A percentile compares a stretch with the other conserved stretches of the same genome.
Evolutionary conservation across 1,140 invertebrate genomes (phyloP).

Genomic region (Aphaenogaster rudis): DNA sequence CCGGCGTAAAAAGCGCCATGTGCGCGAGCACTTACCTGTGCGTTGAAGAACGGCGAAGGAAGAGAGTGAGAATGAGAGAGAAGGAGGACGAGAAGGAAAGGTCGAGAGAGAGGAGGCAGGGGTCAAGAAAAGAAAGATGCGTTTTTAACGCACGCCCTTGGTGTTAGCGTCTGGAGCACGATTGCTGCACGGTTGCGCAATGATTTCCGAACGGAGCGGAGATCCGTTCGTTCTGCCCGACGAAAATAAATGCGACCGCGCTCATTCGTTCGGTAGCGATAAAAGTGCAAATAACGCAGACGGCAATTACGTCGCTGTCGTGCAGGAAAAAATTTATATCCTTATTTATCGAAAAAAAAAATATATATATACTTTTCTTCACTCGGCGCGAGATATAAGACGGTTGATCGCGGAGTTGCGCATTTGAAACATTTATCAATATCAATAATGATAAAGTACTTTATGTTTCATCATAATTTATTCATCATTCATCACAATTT

Average conservation of each 20-base stretch:
- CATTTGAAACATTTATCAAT: not conserved
- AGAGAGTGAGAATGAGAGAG: not conserved
- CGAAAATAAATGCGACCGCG: constrained; percentile 11
- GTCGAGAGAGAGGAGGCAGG: constrained; percentile 4
- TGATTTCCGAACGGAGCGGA: constrained; percentile 41
- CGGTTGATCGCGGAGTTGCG: not conserved
- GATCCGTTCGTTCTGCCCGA: constrained; percentile 22
- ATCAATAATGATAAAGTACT: not conserved
- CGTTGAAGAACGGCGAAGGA: not conserved
- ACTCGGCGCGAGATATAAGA: not conserved
- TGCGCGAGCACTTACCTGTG: constrained; percentile 42
- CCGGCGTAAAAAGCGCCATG: constrained; percentile 42
- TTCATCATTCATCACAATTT: not conserved
- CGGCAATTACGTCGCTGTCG: constrained; percentile 13
- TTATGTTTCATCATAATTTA: too few relatives aligned
- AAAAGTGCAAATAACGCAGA: constrained; percentile 19
- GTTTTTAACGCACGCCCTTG: constrained; percentile 56
- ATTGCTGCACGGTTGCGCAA: constrained; percentile 45
- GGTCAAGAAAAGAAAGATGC: constrained; percentile 42
- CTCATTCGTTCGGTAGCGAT: constrained; percentile 12
- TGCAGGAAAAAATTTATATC: not conserved
- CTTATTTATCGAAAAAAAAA: constrained; percentile 1
- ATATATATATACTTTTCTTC: not conserved
- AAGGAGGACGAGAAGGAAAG: not conserved
- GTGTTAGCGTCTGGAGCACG: constrained; percentile 19